Evolutionary conservation across 1,140 invertebrate species (phyloP), one percentile per base, ranked within the genome.

Genomic region (Condylostylus longicornis): DNA sequence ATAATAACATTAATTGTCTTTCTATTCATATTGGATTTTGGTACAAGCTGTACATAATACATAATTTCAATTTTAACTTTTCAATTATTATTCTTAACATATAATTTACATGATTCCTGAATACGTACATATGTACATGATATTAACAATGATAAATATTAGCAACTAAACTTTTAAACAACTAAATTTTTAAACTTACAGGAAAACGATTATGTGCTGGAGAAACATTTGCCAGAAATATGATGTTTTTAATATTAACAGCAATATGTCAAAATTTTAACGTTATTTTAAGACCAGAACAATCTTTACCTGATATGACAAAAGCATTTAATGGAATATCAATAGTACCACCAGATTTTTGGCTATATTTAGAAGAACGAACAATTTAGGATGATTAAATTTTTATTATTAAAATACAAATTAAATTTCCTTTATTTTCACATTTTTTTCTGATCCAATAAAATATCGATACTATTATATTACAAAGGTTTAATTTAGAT

Each of bases 191-290:
- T 23, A 42, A 38, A 51, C 44, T 51, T 53, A 3, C 40, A 80
- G 78, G 80, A 4, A 72, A 72, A 43, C 61, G 77, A 25, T 51
- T 77, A 1, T 85, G 82, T 47, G 68, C 77, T 0, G 82, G 79
- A 1, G 79, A 83, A 60, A 77, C 75, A 0, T 74, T 76, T 42
- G 71, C 79, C 0, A 63, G 74, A 3, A 72, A 77, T 42, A 67
- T 70, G 35, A 57, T 81, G 33, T 83, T 83, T 45, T 55, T 73
- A 19, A 63, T 77, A 31, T 66, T 77, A 12, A 48, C 75, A 0
- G 64, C 61, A 2, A 51, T 83, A 19, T 53, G 79, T 46, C 79
- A 82, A 53, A 69, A 69, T 8, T 82, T 82, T 48, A 54, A 61
- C 13, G 61, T 67, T 25, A 39, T 41, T 1, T 50, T 65, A 4